Base-by-base conservation (phyloP, 35 echinoderm and acorn worm species). In the Heliocidaris tuberculata region DNA sequence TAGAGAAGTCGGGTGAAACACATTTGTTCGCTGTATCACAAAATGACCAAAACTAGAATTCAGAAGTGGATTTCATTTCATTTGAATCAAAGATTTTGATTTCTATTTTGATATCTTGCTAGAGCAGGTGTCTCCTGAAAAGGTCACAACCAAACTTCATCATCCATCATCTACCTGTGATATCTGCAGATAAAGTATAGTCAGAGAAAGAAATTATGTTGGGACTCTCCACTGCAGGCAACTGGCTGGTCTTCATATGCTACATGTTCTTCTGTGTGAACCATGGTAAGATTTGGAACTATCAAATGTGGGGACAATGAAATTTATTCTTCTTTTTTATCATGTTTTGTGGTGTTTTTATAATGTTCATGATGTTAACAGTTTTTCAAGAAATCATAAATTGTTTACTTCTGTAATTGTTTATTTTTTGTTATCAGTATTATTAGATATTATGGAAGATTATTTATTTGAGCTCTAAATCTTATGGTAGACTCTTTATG, bases 201-300 rank as follows among this genome's bases (percentile, higher is more conserved):
- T 27, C 65, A 78, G 21, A 78, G 65, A 27, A n/a, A 6, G 19
- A 21, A 6, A 78, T n/a, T 6, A 93, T 93, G 91, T 59, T 93
- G 29, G 91, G 91, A 0, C 48, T 93, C 50, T 93, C 91, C 27
- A 27, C 49, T 31, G 49, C 50, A 49, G 16, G 50, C 50, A 93
- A 59, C 50, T 93, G 91, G 91, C 2, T 30, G 1, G 50, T 93
- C 50, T 93, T 93, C 50, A 59, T 31, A 31, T 32, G 31, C 29
- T 93, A 93, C 91, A 93, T 93, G 50, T 12, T 93, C 48, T 93
- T 93, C 47, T 49, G 91, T 59, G 50, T 93, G 13, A 93, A 59
- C n/a, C 91, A 93, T 52, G 32, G 91, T 93, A 52, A 93, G 91
- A 15, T 93, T 32, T 89, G 86, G 35, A 42, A 42, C 35, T 42